Base-by-base conservation (phyloP, 2,113 vertebrate genomes). In the Grus americana region DNA sequence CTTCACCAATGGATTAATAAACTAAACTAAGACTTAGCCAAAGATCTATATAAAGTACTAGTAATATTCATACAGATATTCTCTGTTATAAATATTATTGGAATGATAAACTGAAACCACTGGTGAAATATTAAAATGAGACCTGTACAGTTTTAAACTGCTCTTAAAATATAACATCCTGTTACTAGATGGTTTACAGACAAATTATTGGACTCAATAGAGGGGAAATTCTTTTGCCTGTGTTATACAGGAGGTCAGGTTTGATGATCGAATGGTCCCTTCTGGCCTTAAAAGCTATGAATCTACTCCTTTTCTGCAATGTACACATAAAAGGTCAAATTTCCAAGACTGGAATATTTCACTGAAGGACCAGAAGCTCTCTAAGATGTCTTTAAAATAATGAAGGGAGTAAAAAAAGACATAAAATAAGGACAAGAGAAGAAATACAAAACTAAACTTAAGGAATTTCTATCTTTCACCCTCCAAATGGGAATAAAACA, bases 341-440 rank as follows among this genome's bases (percentile, higher is more conserved):
- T 96, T 95, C 78, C 40, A 79, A 92, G 93, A 58, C 88, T 93
- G 86, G 83, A 82, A 72, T 66, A 92, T 95, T 96, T 96, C 92
- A 92, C 34, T 72, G 72, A 86, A 87, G 57, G 42, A 85, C 42
- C 68, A 95, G 86, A 95, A 95, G 66, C 76, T 79, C 57, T 79
- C 52, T 73, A 72, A 70, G 26, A 87, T 68, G 27, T 59, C 57
- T 91, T 95, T 75, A 94, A 94, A 94, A 84, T 82, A 89, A 89
- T 13, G 20, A 40, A 90, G 24, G 2, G 15, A 8, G 5, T 63
- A 74, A 49, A 93, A 81, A 91, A 81, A 80, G 27, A 20, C 11
- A 87, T 89, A 81, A 74, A 87, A 68, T 82, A 73, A 85, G 19
- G 34, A 62, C 17, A 92, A 73, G 32, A 78, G 23, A 55, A 86